phyloP scores from a whole-genome alignment of 2,113 vertebrate genomes.

The Alectura lathami region DNA sequence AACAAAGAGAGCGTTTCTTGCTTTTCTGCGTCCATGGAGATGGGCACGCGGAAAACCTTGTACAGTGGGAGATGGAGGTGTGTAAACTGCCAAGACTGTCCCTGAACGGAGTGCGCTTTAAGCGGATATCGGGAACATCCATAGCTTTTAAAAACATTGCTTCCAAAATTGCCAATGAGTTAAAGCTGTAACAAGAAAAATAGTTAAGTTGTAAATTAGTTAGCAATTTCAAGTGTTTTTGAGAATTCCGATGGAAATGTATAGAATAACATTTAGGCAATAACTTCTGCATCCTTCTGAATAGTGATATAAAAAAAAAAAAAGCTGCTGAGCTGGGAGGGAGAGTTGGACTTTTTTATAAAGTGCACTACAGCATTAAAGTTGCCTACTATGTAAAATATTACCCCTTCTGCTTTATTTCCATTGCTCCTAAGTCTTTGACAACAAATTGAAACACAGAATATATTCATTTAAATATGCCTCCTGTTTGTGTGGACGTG shows the following conservation, averaged over 20 bases:
- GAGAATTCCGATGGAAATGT: slow-evolving; percentile 87
- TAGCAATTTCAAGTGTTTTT: slow-evolving; percentile 88
- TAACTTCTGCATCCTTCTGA: slow-evolving; percentile 91
- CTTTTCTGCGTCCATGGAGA: slow-evolving; percentile 96
- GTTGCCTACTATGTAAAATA: slow-evolving; percentile 82
- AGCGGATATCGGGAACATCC: slow-evolving; percentile 97
- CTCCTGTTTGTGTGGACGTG: slow-evolving; percentile 74
- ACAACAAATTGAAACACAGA: slow-evolving; percentile 65
- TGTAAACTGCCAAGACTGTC: slow-evolving; percentile 98
- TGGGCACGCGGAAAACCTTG: slow-evolving; percentile 89
- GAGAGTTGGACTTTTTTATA: slow-evolving; percentile 81
- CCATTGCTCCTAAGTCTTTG: slow-evolving; percentile 74
- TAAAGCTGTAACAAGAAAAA: slow-evolving; percentile 92
- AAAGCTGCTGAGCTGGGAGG: slow-evolving; percentile 79
- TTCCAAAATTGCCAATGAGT: slow-evolving; percentile 99
- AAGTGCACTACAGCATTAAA: slow-evolving; percentile 88
- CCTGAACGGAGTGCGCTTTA: slow-evolving; percentile 97
- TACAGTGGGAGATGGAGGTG: slow-evolving; percentile 99
- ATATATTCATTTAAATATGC: slow-evolving; percentile 70
- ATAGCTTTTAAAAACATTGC: slow-evolving; percentile 99
- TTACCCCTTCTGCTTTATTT: slow-evolving; percentile 80
- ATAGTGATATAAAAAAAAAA: slow-evolving; percentile 81
- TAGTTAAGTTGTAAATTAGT: slow-evolving; percentile 93
- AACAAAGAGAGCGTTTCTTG: slow-evolving; percentile 95
- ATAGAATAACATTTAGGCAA: slow-evolving; percentile 97